A percentile compares a stretch with the other conserved stretches of the same genome.
These are phyloP conservation scores for Tadarida brasiliensis DNA, from an alignment of 2,797 vertebrate species.

Conservation along the genomic window DNA sequence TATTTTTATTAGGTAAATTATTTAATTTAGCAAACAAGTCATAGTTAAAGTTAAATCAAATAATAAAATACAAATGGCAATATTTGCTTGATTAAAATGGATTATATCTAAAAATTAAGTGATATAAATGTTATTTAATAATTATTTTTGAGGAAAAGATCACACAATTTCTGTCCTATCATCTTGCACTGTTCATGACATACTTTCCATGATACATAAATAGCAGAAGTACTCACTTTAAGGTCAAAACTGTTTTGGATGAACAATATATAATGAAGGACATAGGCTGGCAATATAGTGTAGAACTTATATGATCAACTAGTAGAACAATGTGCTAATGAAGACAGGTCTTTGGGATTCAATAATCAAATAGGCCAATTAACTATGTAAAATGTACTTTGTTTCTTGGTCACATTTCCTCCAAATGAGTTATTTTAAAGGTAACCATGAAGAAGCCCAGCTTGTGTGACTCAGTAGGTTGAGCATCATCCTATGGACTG, in stretches of 20 bases:
- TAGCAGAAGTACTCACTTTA: background rate
- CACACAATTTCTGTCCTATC: background rate
- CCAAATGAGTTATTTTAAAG: background rate
- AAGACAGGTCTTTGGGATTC: background rate
- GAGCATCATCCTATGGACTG: no score
- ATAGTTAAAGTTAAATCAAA: slow-evolving; percentile 37
- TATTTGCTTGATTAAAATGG: background rate
- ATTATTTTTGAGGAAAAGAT: slow-evolving; percentile 8
- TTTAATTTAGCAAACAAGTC: background rate
- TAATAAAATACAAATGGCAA: background rate
- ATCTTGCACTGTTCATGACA: background rate
- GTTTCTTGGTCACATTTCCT: background rate
- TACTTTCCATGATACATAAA: background rate
- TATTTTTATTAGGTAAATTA: background rate
- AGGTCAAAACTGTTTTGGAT: background rate
- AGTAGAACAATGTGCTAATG: background rate
- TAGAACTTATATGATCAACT: background rate
- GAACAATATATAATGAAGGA: background rate
- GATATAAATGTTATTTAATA: background rate
- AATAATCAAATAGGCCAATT: background rate
- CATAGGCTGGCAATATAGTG: background rate
- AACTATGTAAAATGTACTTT: slow-evolving; percentile 15
- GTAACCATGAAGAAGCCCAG: no score
- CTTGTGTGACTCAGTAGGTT: no score
- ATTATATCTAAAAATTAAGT: background rate